These are phyloP conservation scores for Tringa solitaria DNA, from an alignment of 2,113 vertebrate species.

Conservation along the genomic window DNA sequence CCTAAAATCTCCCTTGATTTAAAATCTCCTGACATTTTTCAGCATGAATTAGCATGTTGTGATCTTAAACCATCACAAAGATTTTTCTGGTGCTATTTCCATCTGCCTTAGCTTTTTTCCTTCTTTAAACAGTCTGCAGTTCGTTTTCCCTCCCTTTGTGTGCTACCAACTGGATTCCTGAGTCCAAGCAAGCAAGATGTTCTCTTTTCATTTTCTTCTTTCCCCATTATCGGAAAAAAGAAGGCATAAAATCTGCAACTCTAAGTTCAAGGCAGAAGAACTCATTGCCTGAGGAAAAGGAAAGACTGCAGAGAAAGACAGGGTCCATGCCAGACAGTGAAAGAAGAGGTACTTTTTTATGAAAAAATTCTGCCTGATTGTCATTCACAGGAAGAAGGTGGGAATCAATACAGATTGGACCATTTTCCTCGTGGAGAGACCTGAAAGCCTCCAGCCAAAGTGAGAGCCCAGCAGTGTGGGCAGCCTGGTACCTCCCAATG, in stretches of 20 bases:
- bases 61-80: neutral
- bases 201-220: neutral
- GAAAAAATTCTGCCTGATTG: neutral
- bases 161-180: neutral
- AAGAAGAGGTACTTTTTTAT: neutral
- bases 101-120: neutral
- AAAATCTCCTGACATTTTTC: neutral
- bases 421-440: neutral
- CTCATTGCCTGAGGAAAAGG: neutral
- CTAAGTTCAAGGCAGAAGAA: neutral
- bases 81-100: neutral
- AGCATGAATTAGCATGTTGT: rapidly evolving
- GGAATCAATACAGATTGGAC: neutral
- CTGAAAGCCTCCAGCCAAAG: neutral
- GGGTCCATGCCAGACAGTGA: neutral
- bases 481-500: neutral
- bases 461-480: neutral
- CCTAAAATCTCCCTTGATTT: neutral
- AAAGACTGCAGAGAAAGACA: neutral
- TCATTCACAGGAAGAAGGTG: neutral
- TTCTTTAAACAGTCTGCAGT: neutral
- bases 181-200: neutral
- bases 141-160: neutral
- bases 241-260: neutral
- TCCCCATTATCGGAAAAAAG: neutral